Percentiles rank a stretch among this genome's conserved stretches.
phyloP scores from a whole-genome alignment of 2,113 vertebrate species.

The Suricata suricatta region DNA sequence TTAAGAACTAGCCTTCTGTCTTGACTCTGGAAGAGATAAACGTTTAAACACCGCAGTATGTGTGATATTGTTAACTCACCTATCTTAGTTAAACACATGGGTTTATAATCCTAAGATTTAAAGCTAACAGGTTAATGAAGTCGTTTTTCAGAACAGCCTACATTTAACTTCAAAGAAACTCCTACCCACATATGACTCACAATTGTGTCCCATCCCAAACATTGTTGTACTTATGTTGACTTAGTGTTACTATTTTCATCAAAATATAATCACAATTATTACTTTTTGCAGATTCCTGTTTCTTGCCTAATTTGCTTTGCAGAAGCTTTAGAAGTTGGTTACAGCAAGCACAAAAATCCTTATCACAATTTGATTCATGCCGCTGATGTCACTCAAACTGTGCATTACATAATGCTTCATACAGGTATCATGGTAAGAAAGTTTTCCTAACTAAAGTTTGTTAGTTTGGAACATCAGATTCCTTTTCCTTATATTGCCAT shows the following conservation, averaged over 20 bases:
- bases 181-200: background rate
- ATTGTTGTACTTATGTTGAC: background rate
- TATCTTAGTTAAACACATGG: background rate
- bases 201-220: background rate
- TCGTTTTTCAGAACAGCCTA: background rate
- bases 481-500: background rate
- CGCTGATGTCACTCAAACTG: conserved; percentile 98
- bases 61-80: background rate
- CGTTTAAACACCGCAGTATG: background rate
- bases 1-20: background rate
- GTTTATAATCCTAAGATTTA: background rate
- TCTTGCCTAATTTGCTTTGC: conserved; percentile 95
- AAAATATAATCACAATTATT: conserved; percentile 69
- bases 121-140: background rate
- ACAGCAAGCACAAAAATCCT: conserved; percentile 98
- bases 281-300: conserved; percentile 93
- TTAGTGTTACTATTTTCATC: background rate
- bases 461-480: background rate
- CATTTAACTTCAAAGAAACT: conserved; percentile 17
- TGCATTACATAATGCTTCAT: conserved; percentile 98
- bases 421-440: conserved; percentile 96
- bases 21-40: background rate
- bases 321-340: conserved; percentile 96
- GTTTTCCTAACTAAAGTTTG: background rate
- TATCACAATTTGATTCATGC: conserved; percentile 99